Evolutionary conservation across 2,113 vertebrate genomes (phyloP), one percentile per base, ranked within the genome.

Genomic region (Diadophis punctatus): DNA sequence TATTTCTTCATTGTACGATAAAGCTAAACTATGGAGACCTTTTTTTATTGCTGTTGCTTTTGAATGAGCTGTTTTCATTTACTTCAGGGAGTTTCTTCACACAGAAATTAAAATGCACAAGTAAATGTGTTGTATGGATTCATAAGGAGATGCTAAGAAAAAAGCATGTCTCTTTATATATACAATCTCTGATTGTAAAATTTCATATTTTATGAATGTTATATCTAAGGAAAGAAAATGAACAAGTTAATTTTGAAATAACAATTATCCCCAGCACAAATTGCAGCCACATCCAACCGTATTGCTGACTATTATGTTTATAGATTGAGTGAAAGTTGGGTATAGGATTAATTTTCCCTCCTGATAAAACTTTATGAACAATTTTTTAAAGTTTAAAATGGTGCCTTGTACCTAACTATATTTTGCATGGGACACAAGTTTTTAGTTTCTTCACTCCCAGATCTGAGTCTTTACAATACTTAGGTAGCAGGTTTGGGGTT

Each of bases 361-460:
- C 86, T 93, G 91, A 53, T 93, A 93, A 96, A 94, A 90, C 91
- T 96, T 95, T 96, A 95, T 96, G 93, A 96, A 93, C 94, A 96
- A 34, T 93, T 96, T 96, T 96, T 96, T 89, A 96, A 93, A 51
- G 92, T 94, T 95, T 96, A 95, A 96, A 93, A 95, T 95, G 96
- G 97, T 98, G 97, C 97, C 97, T 98, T 98, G 96, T 97, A 96
- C 90, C 90, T 95, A 90, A 68, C 93, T 93, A 94, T 49, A 88
- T 91, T 96, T 96, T 93, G 93, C 95, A 94, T 97, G 95, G 96
- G 94, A 95, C 90, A 93, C 94, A 95, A 1, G 1, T 93, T 95
- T 93, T 92, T 93, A 93, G 91, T 91, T 92, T 88, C 90, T 55
- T 94, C 52, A 92, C 93, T 60, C 94, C 56, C 55, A 86, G 93